These are phyloP conservation scores for Euura lappo DNA, from an alignment of 1,140 invertebrate genomes.

Conservation along the genomic window DNA sequence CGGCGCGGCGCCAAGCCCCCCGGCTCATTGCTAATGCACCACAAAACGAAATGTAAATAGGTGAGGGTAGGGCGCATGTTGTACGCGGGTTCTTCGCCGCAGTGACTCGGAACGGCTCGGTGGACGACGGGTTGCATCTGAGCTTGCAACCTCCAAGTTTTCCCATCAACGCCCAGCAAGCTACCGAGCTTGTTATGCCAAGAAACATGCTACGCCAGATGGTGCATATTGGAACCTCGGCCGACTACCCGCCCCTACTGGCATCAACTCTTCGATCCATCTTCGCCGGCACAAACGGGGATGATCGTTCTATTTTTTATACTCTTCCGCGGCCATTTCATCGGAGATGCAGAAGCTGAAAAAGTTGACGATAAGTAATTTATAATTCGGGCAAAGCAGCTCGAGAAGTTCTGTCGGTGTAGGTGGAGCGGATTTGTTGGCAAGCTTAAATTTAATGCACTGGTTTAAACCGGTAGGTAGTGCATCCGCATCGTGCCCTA, in stretches of 20 bases:
- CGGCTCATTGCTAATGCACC: too few relatives aligned
- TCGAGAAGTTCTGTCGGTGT: not conserved
- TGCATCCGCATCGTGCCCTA: slow-evolving; percentile 8
- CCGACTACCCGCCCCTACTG: not conserved
- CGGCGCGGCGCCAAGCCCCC: too few relatives aligned
- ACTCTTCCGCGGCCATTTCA: not conserved
- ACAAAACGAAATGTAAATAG: too few relatives aligned
- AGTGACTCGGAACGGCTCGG: not conserved
- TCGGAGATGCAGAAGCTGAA: too few relatives aligned
- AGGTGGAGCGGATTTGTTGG: not conserved
- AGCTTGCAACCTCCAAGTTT: slow-evolving; percentile 58
- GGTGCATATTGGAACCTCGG: slow-evolving; percentile 52
- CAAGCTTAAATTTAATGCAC: slow-evolving; percentile 5
- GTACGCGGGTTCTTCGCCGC: not conserved
- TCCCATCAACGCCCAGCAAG: slow-evolving; percentile 54
- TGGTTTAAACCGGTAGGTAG: not conserved
- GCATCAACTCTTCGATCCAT: not conserved
- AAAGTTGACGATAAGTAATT: not conserved
- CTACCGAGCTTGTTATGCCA: slow-evolving; percentile 57
- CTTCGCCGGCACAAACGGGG: slow-evolving; percentile 9
- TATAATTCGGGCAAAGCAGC: not conserved
- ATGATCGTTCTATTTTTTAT: not conserved
- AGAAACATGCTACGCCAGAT: slow-evolving; percentile 59
- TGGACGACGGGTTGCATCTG: slow-evolving; percentile 33
- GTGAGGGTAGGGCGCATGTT: not conserved